Percentiles rank a stretch among this genome's conserved stretches.
Evolutionary conservation across 2,888 invertebrate genomes (phyloP).

Genomic region (Hymenopus coronatus): DNA sequence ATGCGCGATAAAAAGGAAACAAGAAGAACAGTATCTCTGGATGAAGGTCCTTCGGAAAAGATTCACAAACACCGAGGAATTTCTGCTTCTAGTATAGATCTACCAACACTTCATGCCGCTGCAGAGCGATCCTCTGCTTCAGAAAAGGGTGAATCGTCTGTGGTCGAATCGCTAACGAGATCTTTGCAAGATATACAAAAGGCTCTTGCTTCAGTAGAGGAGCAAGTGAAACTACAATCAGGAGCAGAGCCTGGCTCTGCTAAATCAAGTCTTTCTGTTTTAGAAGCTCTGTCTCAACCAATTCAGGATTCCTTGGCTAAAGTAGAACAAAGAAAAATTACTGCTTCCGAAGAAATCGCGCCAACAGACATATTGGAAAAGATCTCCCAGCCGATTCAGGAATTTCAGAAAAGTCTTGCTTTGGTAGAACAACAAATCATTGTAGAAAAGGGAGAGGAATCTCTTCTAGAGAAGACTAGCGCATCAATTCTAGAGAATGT

Average conservation of each 20-base stretch:
- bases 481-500: slow-evolving; percentile 20
- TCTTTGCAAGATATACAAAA: slow-evolving; percentile 53
- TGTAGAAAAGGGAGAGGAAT: slow-evolving; percentile 18
- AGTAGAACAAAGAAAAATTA: slow-evolving; percentile 13
- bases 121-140: not conserved
- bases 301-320: slow-evolving; percentile 35
- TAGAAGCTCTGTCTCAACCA: slow-evolving; percentile 49
- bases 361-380: slow-evolving; percentile 25
- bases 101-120: slow-evolving; percentile 27
- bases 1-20: not conserved
- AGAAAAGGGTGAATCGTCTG: slow-evolving; percentile 36
- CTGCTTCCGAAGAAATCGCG: slow-evolving; percentile 19
- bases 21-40: not conserved
- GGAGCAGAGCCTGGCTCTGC: slow-evolving; percentile 62
- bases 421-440: slow-evolving; percentile 17
- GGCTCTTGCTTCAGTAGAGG: slow-evolving; percentile 60
- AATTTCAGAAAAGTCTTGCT: slow-evolving; percentile 23
- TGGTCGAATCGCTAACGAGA: slow-evolving; percentile 36
- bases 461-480: slow-evolving; percentile 16
- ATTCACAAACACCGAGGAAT: slow-evolving; percentile 25
- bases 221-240: slow-evolving; percentile 55
- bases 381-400: slow-evolving; percentile 25
- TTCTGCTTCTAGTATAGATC: slow-evolving; percentile 26
- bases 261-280: slow-evolving; percentile 42
- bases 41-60: not conserved